A percentile compares a stretch with the other conserved stretches of the same genome.
phyloP scores from a whole-genome alignment of 2,113 vertebrate species.

The Eclectus roratus region DNA sequence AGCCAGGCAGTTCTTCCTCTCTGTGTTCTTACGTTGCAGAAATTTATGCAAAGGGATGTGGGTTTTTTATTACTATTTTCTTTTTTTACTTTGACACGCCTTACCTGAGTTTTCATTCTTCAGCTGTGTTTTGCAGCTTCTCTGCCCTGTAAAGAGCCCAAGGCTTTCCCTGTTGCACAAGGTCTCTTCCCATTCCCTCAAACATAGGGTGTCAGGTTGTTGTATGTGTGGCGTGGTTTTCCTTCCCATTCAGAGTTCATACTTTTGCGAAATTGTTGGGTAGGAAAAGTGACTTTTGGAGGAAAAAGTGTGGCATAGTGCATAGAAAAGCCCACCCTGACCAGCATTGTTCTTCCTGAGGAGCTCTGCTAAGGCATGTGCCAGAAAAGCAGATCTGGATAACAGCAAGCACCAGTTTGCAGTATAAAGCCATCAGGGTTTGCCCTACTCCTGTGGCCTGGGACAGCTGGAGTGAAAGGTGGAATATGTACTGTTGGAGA shows the following conservation, averaged over 20 bases:
- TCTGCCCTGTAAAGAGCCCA: background rate
- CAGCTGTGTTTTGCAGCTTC: background rate
- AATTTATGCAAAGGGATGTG: background rate
- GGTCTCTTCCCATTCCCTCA: background rate
- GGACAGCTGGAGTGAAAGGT: background rate
- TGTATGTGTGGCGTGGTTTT: rapidly evolving
- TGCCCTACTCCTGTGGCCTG: background rate
- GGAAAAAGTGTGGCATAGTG: rapidly evolving
- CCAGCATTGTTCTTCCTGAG: background rate
- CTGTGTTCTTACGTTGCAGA: rapidly evolving
- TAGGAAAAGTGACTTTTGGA: background rate
- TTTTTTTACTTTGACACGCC: background rate
- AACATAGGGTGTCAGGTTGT: rapidly evolving
- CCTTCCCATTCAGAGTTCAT: background rate
- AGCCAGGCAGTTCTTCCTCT: background rate
- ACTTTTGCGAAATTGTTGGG: background rate
- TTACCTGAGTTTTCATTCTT: background rate
- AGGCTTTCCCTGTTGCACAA: background rate
- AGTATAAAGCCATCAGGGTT: background rate
- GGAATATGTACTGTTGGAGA: background rate
- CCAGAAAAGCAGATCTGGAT: background rate
- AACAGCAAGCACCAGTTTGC: background rate
- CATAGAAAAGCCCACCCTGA: background rate
- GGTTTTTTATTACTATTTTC: background rate
- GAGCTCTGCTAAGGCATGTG: background rate